Base-by-base conservation (phyloP, 37 sponge, comb jelly and placozoan species). In the Eunapius fragilis region DNA sequence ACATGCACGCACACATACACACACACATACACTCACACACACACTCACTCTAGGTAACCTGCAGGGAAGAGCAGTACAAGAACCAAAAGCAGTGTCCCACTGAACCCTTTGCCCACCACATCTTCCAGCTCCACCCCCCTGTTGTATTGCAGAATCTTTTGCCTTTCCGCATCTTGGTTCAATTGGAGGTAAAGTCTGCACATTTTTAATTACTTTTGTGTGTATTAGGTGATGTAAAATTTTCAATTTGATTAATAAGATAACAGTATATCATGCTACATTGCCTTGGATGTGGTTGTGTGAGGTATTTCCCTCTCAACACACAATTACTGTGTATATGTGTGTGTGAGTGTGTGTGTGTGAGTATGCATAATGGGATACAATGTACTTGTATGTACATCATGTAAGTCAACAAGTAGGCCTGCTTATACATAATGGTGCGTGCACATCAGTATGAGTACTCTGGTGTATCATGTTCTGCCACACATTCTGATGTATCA, bases 91-190 rank as follows among this genome's bases (percentile, higher is more conserved):
- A 41, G 24, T 19, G 82, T 7, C 49, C 78, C 27, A 80, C 67
- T 2, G 91, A 58, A 3, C 81, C 89, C 25, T 85, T 68, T 41
- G 34, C 90, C 30, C 95, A 95, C 48, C 90, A 92, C 75, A 78
- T 92, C 71, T 92, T 90, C 82, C 85, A 92, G 49, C 32, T 92
- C 70, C 75, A 85, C 38, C 88, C 92, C 28, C 91, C 93, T n/a
- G 72, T 84, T 5, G 75, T 95, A 28, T 4, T 95, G 19, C 93
- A 92, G 48, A 92, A 90, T 74, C 89, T 95, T 22, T 79, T 95
- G 2, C 93, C 96, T 0, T 72, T 87, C 30, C 33, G 69, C 27
- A 85, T 85, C 9, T 84, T 41, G 17, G 82, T 88, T 31, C 77
- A 82, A 33, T 58, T 67, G 33, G 82, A 88, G 88, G 88, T 88